Base-by-base conservation (phyloP, 2,113 vertebrate genomes). In the Larimichthys crocea region DNA sequence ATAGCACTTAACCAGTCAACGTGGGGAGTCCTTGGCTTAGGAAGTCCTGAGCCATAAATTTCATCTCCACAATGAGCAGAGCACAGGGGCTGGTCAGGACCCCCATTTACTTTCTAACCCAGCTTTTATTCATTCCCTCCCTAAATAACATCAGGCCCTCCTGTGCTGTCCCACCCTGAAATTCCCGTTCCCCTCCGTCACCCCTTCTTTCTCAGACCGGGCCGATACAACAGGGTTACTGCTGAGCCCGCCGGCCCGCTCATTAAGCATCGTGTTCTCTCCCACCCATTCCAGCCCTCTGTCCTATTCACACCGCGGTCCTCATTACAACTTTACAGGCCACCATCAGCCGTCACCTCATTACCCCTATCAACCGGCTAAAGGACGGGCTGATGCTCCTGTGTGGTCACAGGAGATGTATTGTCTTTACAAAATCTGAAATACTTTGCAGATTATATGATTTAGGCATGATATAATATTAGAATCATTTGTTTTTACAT, bases 31-130 rank as follows among this genome's bases (percentile, higher is more conserved):
- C 91, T 87, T 77, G 79, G 87, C 91, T 91, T 91, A 94, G 94
- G 94, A 95, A 95, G 92, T 93, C 92, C 82, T 92, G 83, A 92
- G 92, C 92, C 93, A 95, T 95, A 95, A 95, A 95, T 95, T 94
- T 94, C 85, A 85, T 84, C 80, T 83, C 88, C 86, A 94, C 93
- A 94, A 93, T 94, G 87, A 92, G 87, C 74, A 29, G 82, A 86
- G 76, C 82, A 66, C 90, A 90, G 89, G 86, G 85, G 80, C 85
- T 88, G 90, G 91, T 92, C 92, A 93, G 83, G 92, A 91, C 92
- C 93, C 92, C 91, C 92, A 93, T 93, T 94, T 88, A 84, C 91
- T 91, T 92, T 93, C 91, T 74, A 92, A 90, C 91, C 87, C 91
- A 87, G 85, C 89, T 91, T 89, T 94, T 92, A 94, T 94, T 94